Evolutionary conservation across 2,888 invertebrate genomes (phyloP).

Genomic region (Ferrisia virgata): DNA sequence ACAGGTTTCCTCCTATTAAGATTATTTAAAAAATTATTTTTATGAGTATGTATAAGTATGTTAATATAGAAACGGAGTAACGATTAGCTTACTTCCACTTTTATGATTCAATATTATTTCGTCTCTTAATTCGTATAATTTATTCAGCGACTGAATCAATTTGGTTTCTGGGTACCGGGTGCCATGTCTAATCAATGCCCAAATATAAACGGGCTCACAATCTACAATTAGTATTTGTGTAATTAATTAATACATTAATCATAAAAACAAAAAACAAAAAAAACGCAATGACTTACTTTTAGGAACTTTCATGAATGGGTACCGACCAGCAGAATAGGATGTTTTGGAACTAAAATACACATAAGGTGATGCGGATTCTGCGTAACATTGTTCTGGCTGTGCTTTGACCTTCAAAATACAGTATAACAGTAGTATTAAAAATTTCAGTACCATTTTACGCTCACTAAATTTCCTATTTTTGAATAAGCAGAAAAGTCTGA

Average conservation of each 20-base stretch:
- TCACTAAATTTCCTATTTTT: too few species aligned
- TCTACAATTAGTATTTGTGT: not conserved
- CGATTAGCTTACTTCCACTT: not conserved
- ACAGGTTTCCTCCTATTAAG: too few species aligned
- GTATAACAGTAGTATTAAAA: not conserved
- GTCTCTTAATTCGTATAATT: not conserved
- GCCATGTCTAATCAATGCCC: not conserved
- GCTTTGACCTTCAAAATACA: slow-evolving; percentile 60
- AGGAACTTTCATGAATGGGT: not conserved
- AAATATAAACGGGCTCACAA: not conserved
- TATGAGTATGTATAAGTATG: too few species aligned
- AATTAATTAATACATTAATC: not conserved
- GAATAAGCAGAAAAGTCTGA: too few species aligned
- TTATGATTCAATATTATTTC: not conserved
- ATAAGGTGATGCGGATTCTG: not conserved
- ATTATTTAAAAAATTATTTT: too few species aligned
- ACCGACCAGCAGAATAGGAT: not conserved
- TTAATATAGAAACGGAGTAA: too few species aligned
- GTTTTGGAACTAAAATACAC: not conserved
- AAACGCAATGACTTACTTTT: not conserved
- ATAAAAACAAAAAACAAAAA: not conserved
- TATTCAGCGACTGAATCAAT: not conserved
- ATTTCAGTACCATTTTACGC: not conserved
- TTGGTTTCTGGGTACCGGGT: not conserved
- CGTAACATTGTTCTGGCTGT: not conserved